Base-by-base conservation (phyloP, 2,113 vertebrate species). In the Vulpes lagopus region DNA sequence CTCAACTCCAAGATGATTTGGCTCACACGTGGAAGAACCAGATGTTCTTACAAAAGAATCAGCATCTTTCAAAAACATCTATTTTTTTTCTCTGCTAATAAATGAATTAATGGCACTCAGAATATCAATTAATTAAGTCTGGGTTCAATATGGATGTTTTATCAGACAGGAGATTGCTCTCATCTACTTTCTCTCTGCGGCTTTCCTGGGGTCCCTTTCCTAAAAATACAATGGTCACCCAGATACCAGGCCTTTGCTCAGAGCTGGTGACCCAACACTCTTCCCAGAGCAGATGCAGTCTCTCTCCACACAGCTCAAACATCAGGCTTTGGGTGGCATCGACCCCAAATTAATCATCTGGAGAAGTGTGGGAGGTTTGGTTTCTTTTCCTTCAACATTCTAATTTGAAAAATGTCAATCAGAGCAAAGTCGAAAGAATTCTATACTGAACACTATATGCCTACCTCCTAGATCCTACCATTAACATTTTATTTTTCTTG, bases 1-100 rank as follows among this genome's bases (percentile, higher is more conserved):
- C 76, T 93, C 11, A 19, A 71, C 60, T 78, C 64, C 16, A 25
- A 25, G 85, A 49, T 12, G 85, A n/a, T 10, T 90, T 79, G 55
- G 27, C 38, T 76, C 81, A 88, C 65, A 22, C 17, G 11, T 0
- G 14, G 22, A 53, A 96, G 76, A 76, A 60, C 87, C 96, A 96
- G 92, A 94, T 95, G 95, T 64, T 93, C 60, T 30, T 20, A 27
- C 17, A 8, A 85, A 80, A 64, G n/a, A 91, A 55, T 51, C 71
- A 86, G 95, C 57, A 59, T 87, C 83, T 91, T 94, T 65, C 71
- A 88, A 89, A 97, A 97, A 32, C 84, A 69, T 60, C 92, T 62
- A 20, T 74, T 89, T 91, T 49, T 19, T 65, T 71, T 43, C 74
- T 60, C 9, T 7, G 57, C 88, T 96, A 65, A 19, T 57, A 60